Percentiles rank a stretch among this genome's conserved stretches.
Conservation (phyloP, 2,113 vertebrate genomes). For the Jaculus jaculus region DNA sequence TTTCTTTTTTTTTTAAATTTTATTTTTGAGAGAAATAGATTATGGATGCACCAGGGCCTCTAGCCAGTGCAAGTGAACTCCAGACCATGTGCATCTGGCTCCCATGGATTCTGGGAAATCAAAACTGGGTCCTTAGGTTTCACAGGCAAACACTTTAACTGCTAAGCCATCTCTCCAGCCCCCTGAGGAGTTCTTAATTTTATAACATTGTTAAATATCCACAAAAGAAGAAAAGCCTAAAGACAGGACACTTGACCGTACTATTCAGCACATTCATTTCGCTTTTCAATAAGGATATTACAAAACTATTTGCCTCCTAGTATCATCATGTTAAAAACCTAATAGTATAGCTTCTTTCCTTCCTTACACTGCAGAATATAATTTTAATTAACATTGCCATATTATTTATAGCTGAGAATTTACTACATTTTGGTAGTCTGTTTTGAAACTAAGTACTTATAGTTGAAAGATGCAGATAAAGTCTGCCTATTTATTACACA, state of each 20-base stretch:
- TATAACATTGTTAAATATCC: neutral
- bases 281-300: constrained; percentile 24
- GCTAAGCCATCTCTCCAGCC: too few species aligned
- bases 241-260: neutral
- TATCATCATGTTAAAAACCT: neutral
- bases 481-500: constrained; percentile 72
- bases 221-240: neutral
- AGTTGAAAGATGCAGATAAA: constrained; percentile 67
- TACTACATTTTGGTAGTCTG: constrained; percentile 61
- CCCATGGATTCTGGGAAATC: too few species aligned
- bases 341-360: constrained; percentile 35
- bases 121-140: too few species aligned
- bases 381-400: constrained; percentile 58
- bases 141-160: too few species aligned
- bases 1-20: too few species aligned
- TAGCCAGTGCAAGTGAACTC: too few species aligned
- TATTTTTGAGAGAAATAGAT: too few species aligned
- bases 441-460: constrained; percentile 73
- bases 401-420: constrained; percentile 59
- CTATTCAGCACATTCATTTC: neutral
- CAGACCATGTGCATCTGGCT: too few species aligned
- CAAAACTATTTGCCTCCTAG: neutral
- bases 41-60: too few species aligned
- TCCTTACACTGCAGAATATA: constrained; percentile 66
- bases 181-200: neutral